Percentiles rank a stretch among this genome's conserved stretches.
Conservation (phyloP, 1,140 invertebrate species). For the Trichomalopsis sarcophagae region DNA sequence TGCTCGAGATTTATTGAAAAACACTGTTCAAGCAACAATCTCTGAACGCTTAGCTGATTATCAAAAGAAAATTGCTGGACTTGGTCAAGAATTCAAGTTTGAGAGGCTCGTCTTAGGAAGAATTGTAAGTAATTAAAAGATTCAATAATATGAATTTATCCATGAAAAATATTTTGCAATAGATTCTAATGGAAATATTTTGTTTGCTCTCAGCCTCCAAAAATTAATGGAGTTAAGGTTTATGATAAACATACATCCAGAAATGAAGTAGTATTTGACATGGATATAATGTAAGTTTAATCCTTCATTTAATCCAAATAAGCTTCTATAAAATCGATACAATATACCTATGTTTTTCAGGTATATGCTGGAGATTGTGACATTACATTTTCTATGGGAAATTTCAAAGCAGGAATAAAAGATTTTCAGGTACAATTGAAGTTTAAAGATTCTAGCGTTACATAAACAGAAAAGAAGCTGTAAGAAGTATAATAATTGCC, state of each 20-base stretch:
- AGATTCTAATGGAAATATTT: slow-evolving; percentile 43
- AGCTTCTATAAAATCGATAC: slow-evolving; percentile 19
- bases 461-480: not conserved
- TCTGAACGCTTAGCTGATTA: slow-evolving; percentile 85
- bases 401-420: slow-evolving; percentile 91
- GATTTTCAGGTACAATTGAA: slow-evolving; percentile 86
- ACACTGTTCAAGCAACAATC: slow-evolving; percentile 89
- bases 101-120: slow-evolving; percentile 94
- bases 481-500: slow-evolving; percentile 52
- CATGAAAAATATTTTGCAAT: not conserved
- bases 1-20: slow-evolving; percentile 86
- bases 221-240: slow-evolving; percentile 95
- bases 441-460: not conserved
- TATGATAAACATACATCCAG: slow-evolving; percentile 94
- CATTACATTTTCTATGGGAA: slow-evolving; percentile 89
- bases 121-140: slow-evolving; percentile 79
- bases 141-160: slow-evolving; percentile 28
- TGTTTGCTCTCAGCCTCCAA: slow-evolving; percentile 83
- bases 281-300: slow-evolving; percentile 90
- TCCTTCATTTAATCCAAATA: slow-evolving; percentile 34
- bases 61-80: slow-evolving; percentile 79
- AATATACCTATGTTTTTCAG: slow-evolving; percentile 72
- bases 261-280: slow-evolving; percentile 97
- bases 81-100: slow-evolving; percentile 86
- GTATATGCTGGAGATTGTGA: slow-evolving; percentile 96